Evolutionary conservation across 1,140 invertebrate species (phyloP).

Genomic region (Holcopasites calliopsidis): DNA sequence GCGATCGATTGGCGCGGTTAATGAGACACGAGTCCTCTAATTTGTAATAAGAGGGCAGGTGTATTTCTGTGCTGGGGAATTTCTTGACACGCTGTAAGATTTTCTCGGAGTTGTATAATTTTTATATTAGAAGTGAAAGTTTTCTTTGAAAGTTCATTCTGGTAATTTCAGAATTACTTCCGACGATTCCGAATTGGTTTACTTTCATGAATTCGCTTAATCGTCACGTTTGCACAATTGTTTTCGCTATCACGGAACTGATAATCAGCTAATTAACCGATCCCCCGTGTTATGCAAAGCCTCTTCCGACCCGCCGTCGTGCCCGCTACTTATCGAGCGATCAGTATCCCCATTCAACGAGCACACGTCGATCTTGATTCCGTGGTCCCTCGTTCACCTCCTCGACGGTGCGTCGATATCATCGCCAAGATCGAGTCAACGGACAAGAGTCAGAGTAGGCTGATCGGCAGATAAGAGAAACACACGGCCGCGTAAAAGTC

Average conservation of each 20-base stretch:
- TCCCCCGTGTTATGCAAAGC: neutral
- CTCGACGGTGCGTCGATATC: neutral
- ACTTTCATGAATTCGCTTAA: too few relatives aligned
- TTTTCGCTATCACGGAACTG: too few relatives aligned
- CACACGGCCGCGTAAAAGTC: neutral
- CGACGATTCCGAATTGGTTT: too few relatives aligned
- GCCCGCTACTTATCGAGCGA: conserved; percentile 36
- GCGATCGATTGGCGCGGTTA: neutral
- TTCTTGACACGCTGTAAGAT: neutral
- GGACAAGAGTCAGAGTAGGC: conserved; percentile 34
- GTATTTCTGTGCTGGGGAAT: neutral
- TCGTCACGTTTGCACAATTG: too few relatives aligned
- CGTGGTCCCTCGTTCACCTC: neutral
- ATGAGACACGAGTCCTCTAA: neutral
- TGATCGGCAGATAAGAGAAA: conserved; percentile 28
- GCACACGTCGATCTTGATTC: conserved; percentile 47
- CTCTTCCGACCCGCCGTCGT: neutral
- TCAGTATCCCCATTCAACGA: conserved; percentile 41
- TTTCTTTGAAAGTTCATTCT: too few relatives aligned
- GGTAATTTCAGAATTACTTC: too few relatives aligned
- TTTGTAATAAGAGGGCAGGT: neutral
- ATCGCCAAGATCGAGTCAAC: conserved; percentile 24
- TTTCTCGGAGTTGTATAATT: too few relatives aligned
- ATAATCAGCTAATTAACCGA: conserved; percentile 38
- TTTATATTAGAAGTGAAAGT: too few relatives aligned